Conservation (phyloP, 2,797 vertebrate species). For the Eidolon dupreanum region DNA sequence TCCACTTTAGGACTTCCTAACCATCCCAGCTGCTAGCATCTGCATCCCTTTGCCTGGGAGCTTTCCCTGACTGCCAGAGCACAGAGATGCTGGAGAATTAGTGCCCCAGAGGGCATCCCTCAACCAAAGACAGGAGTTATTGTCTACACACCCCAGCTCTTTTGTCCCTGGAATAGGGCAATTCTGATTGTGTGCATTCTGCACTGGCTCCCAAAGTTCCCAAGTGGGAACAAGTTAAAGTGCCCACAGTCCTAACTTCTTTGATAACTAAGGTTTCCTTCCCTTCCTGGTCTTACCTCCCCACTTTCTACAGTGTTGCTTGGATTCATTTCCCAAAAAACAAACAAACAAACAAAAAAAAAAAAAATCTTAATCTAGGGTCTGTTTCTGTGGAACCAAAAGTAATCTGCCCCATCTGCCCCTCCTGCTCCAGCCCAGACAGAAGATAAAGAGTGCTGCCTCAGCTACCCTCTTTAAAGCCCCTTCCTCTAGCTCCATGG, state of each 20-base stretch:
- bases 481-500: background rate
- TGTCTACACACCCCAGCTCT: background rate
- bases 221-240: background rate
- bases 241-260: background rate
- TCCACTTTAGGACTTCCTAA: background rate
- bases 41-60: background rate
- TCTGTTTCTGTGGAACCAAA: background rate
- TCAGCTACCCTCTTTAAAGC: background rate
- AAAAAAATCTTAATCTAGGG: background rate
- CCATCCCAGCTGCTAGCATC: background rate
- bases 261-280: background rate
- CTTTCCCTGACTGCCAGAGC: background rate
- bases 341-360: background rate
- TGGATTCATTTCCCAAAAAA: background rate
- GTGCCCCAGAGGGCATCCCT: background rate
- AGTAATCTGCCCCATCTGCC: fast-evolving
- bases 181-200: background rate
- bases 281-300: background rate
- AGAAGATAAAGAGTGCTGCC: background rate
- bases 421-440: background rate
- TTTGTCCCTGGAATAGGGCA: background rate
- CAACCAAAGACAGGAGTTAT: background rate
- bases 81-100: background rate
- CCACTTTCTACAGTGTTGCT: background rate
- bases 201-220: background rate